Conservation (phyloP, 2,797 vertebrate genomes). For the Orestias chungarensis region DNA sequence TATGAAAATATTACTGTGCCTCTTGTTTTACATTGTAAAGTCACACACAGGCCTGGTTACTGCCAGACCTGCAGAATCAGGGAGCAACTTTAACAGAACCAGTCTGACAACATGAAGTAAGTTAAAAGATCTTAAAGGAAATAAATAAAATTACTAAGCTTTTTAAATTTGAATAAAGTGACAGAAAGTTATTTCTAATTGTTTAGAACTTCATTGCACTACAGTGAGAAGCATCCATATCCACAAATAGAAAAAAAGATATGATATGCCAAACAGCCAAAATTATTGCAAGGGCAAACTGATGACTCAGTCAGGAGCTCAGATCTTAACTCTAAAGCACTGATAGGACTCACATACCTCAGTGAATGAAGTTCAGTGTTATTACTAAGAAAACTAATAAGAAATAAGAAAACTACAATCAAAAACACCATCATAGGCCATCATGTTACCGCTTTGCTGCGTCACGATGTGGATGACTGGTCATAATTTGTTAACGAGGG, state of each 20-base stretch:
- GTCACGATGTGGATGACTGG: too few relatives aligned
- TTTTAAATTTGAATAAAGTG: neutral
- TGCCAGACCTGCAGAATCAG: neutral
- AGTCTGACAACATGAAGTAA: neutral
- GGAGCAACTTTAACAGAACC: neutral
- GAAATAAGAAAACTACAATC: too few relatives aligned
- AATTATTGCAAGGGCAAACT: neutral
- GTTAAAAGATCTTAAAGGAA: neutral
- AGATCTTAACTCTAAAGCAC: neutral
- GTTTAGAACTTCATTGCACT: neutral
- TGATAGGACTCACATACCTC: neutral
- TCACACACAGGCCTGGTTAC: neutral
- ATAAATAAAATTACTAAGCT: neutral
- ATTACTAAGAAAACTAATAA: too few relatives aligned
- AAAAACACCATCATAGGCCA: too few relatives aligned
- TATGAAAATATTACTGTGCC: neutral
- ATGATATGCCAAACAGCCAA: neutral
- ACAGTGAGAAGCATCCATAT: neutral
- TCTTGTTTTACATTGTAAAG: neutral
- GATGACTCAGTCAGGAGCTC: neutral
- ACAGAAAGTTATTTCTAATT: neutral
- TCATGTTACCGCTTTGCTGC: too few relatives aligned
- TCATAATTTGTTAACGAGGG: too few relatives aligned
- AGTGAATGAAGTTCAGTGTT: neutral
- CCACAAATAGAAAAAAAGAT: neutral